Conservation (phyloP, 2,888 invertebrate species). For the Tetragonisca angustula region DNA sequence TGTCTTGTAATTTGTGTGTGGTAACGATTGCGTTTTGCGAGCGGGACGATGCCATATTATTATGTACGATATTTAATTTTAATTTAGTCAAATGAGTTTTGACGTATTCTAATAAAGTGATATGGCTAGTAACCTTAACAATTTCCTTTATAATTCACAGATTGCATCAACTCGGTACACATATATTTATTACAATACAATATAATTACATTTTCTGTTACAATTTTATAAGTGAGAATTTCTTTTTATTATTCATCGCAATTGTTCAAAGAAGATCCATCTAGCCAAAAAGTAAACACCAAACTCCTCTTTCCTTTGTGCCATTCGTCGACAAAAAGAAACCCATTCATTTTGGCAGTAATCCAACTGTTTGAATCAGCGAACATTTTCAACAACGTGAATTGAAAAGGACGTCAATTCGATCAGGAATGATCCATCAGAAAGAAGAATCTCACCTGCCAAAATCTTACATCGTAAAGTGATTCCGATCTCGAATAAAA, state of each 20-base stretch:
- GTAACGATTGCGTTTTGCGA: slow-evolving; percentile 38
- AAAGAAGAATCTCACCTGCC: neutral
- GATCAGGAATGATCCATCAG: neutral
- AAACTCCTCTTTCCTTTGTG: no score
- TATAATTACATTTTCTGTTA: no score
- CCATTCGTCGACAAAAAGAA: neutral
- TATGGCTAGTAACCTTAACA: slow-evolving; percentile 36
- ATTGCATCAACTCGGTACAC: no score
- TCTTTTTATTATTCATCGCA: no score
- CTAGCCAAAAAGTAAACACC: no score
- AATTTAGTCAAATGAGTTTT: slow-evolving; percentile 31
- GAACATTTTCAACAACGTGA: neutral
- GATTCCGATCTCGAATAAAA: neutral
- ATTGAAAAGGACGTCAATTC: neutral
- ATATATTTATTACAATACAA: no score
- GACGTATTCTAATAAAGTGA: slow-evolving; percentile 46
- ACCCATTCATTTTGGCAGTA: neutral
- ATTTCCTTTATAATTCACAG: no score
- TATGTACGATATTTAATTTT: slow-evolving; percentile 54
- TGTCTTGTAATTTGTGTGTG: slow-evolving; percentile 30
- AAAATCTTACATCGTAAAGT: neutral
- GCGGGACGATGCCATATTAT: slow-evolving; percentile 51
- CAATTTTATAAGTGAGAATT: no score
- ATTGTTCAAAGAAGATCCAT: no score
- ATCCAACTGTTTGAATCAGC: no score